phyloP scores from a whole-genome alignment of 2,113 vertebrate genomes.

The Irena cyanogastra region DNA sequence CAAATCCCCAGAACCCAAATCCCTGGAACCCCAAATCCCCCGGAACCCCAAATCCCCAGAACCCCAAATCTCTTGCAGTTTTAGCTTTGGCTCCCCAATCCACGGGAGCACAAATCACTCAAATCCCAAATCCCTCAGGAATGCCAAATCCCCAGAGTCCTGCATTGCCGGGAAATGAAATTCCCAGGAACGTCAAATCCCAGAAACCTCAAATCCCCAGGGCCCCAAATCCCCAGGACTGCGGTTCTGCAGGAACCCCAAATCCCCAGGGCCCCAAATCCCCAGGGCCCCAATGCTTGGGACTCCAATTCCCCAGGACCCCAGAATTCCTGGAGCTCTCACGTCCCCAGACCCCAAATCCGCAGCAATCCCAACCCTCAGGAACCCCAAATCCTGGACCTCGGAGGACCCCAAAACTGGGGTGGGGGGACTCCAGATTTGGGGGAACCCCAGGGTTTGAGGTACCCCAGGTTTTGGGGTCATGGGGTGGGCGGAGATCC shows the following conservation, averaged over 20 bases:
- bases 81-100: too few species aligned
- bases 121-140: background rate
- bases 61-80: too few species aligned
- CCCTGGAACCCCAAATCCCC: background rate
- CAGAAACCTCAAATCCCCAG: background rate
- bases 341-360: background rate
- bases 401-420: background rate
- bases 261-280: background rate
- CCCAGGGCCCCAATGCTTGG: too few species aligned
- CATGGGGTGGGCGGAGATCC: background rate
- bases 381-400: background rate
- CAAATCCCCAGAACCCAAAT: background rate
- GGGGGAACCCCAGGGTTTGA: background rate
- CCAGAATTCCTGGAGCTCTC: background rate
- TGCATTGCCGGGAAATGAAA: fast-evolving
- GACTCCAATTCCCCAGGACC: background rate
- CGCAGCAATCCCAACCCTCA: background rate
- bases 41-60: background rate
- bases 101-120: background rate
- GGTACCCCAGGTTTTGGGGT: background rate
- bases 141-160: background rate
- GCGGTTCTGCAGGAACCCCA: background rate
- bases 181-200: background rate
- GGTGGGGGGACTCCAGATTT: background rate
- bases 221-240: background rate